Evolutionary conservation across 1,140 invertebrate genomes (phyloP).

Genomic region (Calliopsis andreniformis): DNA sequence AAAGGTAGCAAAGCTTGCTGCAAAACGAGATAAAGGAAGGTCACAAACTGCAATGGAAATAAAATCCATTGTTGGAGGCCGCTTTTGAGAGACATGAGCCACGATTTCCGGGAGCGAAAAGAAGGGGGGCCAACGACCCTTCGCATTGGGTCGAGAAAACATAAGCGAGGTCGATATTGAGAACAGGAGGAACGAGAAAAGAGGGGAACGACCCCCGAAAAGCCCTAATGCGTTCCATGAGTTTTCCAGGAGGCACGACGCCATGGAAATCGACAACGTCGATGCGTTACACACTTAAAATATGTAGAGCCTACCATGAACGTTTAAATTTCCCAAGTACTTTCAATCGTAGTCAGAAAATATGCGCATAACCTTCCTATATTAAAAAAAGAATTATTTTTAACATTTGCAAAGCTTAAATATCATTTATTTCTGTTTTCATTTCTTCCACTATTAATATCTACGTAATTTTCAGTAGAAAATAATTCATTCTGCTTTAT

Average conservation of each 20-base stretch:
- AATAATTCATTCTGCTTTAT: too few species aligned
- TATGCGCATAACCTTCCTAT: too few species aligned
- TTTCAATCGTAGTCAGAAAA: background rate
- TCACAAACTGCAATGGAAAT: conserved; percentile 49
- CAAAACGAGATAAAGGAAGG: conserved; percentile 45
- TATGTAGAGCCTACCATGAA: background rate
- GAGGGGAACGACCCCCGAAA: conserved; percentile 56
- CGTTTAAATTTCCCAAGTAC: background rate
- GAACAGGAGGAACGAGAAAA: conserved; percentile 54
- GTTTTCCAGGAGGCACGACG: conserved; percentile 54
- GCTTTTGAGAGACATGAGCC: conserved; percentile 52
- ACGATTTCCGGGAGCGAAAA: conserved; percentile 62
- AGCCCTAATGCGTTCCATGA: conserved; percentile 51
- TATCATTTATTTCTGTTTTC: too few species aligned
- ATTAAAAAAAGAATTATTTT: too few species aligned
- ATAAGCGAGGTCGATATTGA: conserved; percentile 64
- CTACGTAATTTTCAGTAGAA: too few species aligned
- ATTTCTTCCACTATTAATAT: too few species aligned
- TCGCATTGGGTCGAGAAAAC: conserved; percentile 66
- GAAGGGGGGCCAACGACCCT: conserved; percentile 60
- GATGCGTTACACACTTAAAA: conserved; percentile 4
- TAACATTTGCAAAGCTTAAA: too few species aligned
- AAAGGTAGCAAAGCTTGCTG: conserved; percentile 25
- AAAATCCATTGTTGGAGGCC: conserved; percentile 55
- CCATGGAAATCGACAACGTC: conserved; percentile 30